phyloP scores from a whole-genome alignment of 2,113 vertebrate species.

The Pangasianodon gigas region DNA sequence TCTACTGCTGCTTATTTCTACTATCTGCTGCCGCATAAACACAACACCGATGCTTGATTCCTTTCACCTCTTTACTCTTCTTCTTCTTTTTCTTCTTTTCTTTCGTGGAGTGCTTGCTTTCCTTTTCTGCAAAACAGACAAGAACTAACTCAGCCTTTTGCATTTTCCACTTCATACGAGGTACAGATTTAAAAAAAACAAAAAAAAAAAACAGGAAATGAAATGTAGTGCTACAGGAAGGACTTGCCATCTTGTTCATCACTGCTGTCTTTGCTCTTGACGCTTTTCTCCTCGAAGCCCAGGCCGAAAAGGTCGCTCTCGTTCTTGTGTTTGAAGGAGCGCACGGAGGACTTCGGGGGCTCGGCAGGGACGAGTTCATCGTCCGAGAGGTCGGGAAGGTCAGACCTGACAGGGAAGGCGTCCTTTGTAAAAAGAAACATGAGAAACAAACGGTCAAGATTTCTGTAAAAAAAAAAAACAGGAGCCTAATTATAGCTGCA shows the following conservation, averaged over 20 bases:
- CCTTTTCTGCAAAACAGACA: conserved; percentile 76
- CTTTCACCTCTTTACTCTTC: conserved; percentile 84
- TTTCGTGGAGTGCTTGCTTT: conserved; percentile 75
- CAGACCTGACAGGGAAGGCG: conserved; percentile 81
- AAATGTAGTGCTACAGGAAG: not conserved
- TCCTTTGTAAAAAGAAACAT: conserved; percentile 67
- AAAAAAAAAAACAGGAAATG: not conserved
- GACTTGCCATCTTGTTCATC: conserved; percentile 81
- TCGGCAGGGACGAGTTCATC: conserved; percentile 73
- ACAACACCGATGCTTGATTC: not conserved
- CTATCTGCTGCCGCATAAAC: not conserved
- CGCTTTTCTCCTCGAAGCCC: conserved; percentile 76
- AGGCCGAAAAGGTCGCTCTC: conserved; percentile 87
- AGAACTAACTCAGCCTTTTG: not conserved
- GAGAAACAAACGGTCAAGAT: not conserved
- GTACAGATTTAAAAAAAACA: not conserved
- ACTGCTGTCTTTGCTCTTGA: conserved; percentile 78
- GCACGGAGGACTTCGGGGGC: conserved; percentile 67
- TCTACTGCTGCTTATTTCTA: not conserved
- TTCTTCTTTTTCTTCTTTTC: conserved; percentile 94
- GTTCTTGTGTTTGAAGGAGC: conserved; percentile 81
- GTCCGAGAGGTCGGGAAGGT: conserved; percentile 85
- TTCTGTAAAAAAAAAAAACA: not conserved
- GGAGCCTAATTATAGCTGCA: not conserved
- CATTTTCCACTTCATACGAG: not conserved